These are phyloP conservation scores for Chalcis sispes DNA, from an alignment of 2,888 invertebrate species.

Conservation along the genomic window DNA sequence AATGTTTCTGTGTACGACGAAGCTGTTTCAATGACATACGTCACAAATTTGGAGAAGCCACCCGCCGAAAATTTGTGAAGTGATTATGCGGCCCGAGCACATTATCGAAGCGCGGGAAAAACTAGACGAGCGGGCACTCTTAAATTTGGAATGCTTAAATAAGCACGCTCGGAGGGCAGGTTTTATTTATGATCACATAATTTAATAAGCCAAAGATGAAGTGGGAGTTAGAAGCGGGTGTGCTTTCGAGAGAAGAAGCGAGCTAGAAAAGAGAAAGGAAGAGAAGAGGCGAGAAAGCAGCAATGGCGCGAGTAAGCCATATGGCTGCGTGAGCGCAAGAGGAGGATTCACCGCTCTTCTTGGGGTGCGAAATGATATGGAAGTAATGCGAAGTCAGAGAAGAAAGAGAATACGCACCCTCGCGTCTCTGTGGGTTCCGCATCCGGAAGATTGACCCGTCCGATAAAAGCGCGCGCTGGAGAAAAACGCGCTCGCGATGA, in stretches of 20 bases:
- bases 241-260: conserved; percentile 20
- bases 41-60: too few relatives aligned
- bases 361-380: conserved; percentile 76
- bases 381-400: conserved; percentile 72
- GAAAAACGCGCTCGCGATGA: conserved; percentile 68
- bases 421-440: too few relatives aligned
- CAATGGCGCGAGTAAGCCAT: conserved; percentile 67
- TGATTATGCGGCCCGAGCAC: conserved; percentile 20
- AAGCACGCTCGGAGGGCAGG: conserved; percentile 65
- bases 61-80: conserved; percentile 56
- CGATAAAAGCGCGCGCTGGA: conserved; percentile 64
- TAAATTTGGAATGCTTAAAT: conserved; percentile 62
- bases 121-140: neutral
- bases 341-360: conserved; percentile 61
- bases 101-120: neutral
- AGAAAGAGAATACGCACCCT: neutral
- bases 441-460: conserved; percentile 73
- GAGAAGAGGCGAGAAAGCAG: conserved; percentile 72
- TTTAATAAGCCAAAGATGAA: conserved; percentile 74
- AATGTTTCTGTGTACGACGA: too few relatives aligned
- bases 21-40: too few relatives aligned
- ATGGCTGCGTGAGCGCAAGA: conserved; percentile 65
- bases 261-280: conserved; percentile 46
- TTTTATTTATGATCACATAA: conserved; percentile 74
- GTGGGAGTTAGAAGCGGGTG: conserved; percentile 67